A percentile compares a stretch with the other conserved stretches of the same genome.
phyloP scores from a whole-genome alignment of 1,140 invertebrate species.

The Bombus picipes region DNA sequence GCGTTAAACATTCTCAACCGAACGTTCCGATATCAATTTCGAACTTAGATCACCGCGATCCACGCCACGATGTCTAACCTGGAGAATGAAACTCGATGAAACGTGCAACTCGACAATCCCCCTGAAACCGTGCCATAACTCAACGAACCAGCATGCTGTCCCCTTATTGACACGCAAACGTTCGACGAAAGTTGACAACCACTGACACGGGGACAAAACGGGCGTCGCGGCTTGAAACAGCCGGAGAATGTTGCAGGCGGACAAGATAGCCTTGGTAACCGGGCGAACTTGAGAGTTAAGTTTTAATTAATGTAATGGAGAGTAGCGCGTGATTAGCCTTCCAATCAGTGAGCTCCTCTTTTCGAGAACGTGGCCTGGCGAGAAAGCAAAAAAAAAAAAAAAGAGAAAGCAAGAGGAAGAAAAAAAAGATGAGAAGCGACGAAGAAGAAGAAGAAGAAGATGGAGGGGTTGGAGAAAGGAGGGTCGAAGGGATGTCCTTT shows the following conservation, averaged over 20 bases:
- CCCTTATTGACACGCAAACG: constrained; percentile 29
- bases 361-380: constrained; percentile 25
- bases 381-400: not conserved
- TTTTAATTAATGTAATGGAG: constrained; percentile 82
- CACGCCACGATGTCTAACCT: too few species aligned
- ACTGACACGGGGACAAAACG: constrained; percentile 21
- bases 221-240: not conserved
- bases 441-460: too few species aligned
- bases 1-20: not conserved
- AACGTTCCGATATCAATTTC: not conserved
- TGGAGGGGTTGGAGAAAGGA: not conserved
- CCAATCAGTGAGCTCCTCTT: constrained; percentile 69
- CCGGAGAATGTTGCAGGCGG: constrained; percentile 28
- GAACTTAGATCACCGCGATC: not conserved
- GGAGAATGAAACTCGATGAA: not conserved
- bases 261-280: constrained; percentile 48
- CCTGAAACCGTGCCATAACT: not conserved
- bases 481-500: constrained; percentile 6
- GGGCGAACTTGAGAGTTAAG: constrained; percentile 73
- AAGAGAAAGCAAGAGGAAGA: not conserved
- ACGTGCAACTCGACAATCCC: not conserved
- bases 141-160: not conserved
- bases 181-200: constrained; percentile 3
- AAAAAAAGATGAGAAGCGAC: too few species aligned
- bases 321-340: constrained; percentile 79